Evolutionary conservation across 2,113 vertebrate species (phyloP), one percentile per base, ranked within the genome.

Genomic region (Benitochromis conjunctus): DNA sequence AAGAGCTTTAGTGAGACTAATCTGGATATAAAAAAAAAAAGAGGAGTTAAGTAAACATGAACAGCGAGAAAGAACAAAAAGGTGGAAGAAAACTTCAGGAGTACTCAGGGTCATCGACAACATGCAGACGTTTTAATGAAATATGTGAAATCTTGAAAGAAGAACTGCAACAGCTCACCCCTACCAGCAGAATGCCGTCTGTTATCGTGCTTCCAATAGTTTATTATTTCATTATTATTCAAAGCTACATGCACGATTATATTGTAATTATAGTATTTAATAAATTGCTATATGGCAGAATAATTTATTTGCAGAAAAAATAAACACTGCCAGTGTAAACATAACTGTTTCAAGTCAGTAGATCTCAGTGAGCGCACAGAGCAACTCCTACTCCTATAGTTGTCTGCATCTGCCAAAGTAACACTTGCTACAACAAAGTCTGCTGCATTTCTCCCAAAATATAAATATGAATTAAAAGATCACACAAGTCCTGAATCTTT

Each of bases 1-100:
- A 94, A 90, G 85, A 85, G 92, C 87, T 92, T 94, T 87, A 85
- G 81, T 64, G 86, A 80, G 83, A 88, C 82, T 94, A 94, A 94
- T 94, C 90, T 91, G 89, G 86, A 86, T 92, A n/a, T 3, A 26
- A 26, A 34, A 66, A 86, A 87, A 77, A 6, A 89, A 76, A 14
- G n/a, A 84, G 69, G 51, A n/a, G 82, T 85, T 91, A 90, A 91
- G 91, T 76, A 93, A 92, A 92, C 89, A 90, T 2, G 84, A 84
- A 69, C 74, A 29, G 80, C 74, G 69, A 80, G 78, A 80, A 80
- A 43, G 57, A 86, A 86, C 54, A 88, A 85, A 88, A 82, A 83
- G 48, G 82, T 80, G 81, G 48, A 64, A 86, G 62, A 86, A 85
- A 86, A 88, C 64, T 69, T 56, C 3, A 55, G 51, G 38, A 76